A percentile compares a stretch with the other conserved stretches of the same genome.
phyloP scores from a whole-genome alignment of 2,888 invertebrate genomes.

The Cheilosia vulpina region DNA sequence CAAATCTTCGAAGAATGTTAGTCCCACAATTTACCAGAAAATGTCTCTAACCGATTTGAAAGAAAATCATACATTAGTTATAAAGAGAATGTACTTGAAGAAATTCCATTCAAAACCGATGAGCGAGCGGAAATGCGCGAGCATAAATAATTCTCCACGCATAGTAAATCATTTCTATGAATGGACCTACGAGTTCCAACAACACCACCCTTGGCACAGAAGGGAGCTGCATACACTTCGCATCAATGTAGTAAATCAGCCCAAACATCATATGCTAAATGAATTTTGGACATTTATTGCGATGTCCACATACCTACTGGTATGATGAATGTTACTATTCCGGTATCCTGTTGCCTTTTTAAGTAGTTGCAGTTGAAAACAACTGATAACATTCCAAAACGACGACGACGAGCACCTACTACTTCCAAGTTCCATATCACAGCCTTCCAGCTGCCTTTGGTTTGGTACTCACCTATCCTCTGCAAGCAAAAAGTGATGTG shows the following conservation, averaged over 20 bases:
- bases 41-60: too few relatives aligned
- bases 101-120: constrained; percentile 52
- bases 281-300: constrained; percentile 42
- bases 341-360: constrained; percentile 32
- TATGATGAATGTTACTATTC: constrained; percentile 38
- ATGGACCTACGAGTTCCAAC: constrained; percentile 48
- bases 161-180: constrained; percentile 71
- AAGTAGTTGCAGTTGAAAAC: constrained; percentile 56
- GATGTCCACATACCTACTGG: constrained; percentile 24
- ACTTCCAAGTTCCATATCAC: constrained; percentile 55
- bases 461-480: constrained; percentile 21
- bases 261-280: constrained; percentile 41
- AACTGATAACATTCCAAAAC: constrained; percentile 70
- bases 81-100: too few relatives aligned
- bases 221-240: not conserved
- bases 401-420: not conserved
- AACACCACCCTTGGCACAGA: constrained; percentile 30
- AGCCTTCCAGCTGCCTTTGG: constrained; percentile 65
- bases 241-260: constrained; percentile 44
- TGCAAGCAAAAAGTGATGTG: constrained; percentile 37
- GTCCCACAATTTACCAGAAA: too few relatives aligned
- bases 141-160: constrained; percentile 44
- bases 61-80: too few relatives aligned
- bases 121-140: constrained; percentile 41
- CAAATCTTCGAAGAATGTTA: too few relatives aligned